A percentile compares a stretch with the other conserved stretches of the same genome.
Conservation (phyloP, 2,797 vertebrate species). For the Cossypha caffra region DNA sequence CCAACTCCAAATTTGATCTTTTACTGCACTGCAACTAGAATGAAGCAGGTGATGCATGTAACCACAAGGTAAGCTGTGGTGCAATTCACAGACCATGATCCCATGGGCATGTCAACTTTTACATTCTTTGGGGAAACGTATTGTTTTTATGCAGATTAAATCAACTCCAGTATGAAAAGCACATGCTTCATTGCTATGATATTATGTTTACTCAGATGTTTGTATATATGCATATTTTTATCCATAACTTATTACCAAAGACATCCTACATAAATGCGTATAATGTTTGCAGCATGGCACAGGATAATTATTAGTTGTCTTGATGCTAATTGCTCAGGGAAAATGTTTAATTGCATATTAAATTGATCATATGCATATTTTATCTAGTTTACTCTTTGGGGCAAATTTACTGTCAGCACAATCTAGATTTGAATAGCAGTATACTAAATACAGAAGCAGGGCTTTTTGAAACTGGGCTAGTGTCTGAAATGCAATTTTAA, state of each 20-base stretch:
- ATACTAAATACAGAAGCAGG: not conserved
- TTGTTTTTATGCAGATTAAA: not conserved
- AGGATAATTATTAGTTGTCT: slow-evolving; percentile 57
- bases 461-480: not conserved
- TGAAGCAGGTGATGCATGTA: not conserved
- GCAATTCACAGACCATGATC: not conserved
- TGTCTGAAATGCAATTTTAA: not conserved
- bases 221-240: slow-evolving; percentile 23
- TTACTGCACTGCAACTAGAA: not conserved
- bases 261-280: not conserved
- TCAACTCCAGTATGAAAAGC: not conserved
- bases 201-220: slow-evolving; percentile 8
- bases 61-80: not conserved
- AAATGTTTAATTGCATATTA: slow-evolving; percentile 58
- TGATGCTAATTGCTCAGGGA: slow-evolving; percentile 44
- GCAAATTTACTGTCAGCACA: slow-evolving; percentile 1
- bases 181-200: not conserved
- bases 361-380: slow-evolving; percentile 38
- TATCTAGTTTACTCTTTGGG: slow-evolving; percentile 39
- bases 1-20: not conserved
- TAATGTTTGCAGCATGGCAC: not conserved
- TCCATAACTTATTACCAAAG: slow-evolving; percentile 31
- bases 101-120: accelerated
- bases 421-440: not conserved
- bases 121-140: not conserved